Evolutionary conservation across 2,797 vertebrate species (phyloP).

Genomic region (Phataginus tetradactyla): DNA sequence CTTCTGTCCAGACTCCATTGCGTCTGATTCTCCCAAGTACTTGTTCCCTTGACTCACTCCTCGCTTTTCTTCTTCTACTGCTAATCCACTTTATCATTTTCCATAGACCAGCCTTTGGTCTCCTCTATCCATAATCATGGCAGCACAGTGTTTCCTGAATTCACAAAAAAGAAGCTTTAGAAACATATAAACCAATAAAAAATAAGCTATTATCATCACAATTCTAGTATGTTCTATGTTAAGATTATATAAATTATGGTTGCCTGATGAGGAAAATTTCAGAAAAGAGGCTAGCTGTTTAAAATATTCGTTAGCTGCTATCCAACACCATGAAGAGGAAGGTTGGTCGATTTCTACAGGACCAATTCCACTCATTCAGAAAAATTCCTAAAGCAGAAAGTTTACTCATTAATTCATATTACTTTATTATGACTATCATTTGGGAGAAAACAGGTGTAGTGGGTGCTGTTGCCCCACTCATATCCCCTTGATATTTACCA

Average conservation of each 20-base stretch:
- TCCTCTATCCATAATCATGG: background rate
- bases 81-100: background rate
- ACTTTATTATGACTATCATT: background rate
- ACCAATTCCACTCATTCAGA: background rate
- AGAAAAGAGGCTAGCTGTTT: background rate
- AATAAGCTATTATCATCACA: background rate
- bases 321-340: background rate
- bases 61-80: background rate
- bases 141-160: background rate
- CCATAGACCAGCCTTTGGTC: background rate
- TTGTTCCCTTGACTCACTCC: background rate
- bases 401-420: background rate
- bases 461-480: background rate
- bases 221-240: background rate
- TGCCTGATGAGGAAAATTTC: background rate
- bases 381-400: background rate
- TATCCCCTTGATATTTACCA: background rate
- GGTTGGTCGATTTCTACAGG: background rate
- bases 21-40: background rate
- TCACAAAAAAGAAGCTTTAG: background rate
- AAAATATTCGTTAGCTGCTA: background rate
- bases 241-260: background rate
- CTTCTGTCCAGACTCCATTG: background rate
- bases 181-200: background rate
- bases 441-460: background rate